Evolutionary conservation across 2,888 invertebrate genomes (phyloP), one percentile per base, ranked within the genome.

Genomic region (Noctua janthe): DNA sequence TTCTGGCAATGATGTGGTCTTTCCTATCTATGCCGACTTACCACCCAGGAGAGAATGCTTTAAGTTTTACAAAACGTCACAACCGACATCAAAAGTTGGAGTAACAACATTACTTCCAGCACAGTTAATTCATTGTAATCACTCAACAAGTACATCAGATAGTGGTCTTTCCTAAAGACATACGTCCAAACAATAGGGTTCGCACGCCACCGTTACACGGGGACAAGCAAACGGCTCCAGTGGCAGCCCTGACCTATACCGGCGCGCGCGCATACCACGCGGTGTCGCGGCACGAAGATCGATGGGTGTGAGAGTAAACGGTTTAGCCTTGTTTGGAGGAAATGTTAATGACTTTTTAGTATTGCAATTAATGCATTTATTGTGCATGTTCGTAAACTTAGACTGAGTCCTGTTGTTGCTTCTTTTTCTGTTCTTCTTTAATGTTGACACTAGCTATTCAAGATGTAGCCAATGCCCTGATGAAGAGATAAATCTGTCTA

Each of bases 161-260:
- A 76, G 73, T 82, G 81, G 74, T 54, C 74, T 75, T 83, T 59
- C 70, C 29, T 66, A 67, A 77, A 82, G 78, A 51, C 54, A 71
- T 76, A 71, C 59, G 70, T 66, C 56, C 47, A 88, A 84, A 92
- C 92, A 92, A 92, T 92, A 87, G 91, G 89, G 88, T 90, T 93
- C 91, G 73, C 91, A 92, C 89, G 93, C 91, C 88, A 90, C 91
- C 85, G 91, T 89, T 85, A 87, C 85, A 82, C 83, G 80, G 78
- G 73, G 78, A 83, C 84, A 78, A 67, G 72, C 82, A 81, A 83
- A 87, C 54, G 70, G 82, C 85, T 89, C 84, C 81, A 86, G 87
- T 85, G 76, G 76, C 78, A 90, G 64, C 92, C 92, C 89, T 92
- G 92, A 93, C 92, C 90, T 92, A 91, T 91, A 85, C 87, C 35